Evolutionary conservation across 2,797 vertebrate genomes (phyloP).

Genomic region (Enteromius fasciolatus): DNA sequence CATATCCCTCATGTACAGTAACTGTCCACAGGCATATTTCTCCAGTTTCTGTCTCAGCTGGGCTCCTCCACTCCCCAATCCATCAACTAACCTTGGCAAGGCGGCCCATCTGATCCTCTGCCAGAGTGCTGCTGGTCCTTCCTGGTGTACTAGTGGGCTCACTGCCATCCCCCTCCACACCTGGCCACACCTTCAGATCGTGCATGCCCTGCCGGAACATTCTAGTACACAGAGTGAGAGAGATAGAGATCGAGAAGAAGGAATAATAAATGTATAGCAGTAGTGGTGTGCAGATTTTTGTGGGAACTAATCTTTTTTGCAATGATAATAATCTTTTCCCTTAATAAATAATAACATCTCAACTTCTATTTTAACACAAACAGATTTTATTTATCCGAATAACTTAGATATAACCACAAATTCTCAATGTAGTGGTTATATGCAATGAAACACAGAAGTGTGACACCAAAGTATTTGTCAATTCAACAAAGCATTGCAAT

Average conservation of each 20-base stretch:
- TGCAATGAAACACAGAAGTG: not conserved
- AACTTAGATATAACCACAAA: not conserved
- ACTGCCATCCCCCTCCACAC: conserved; percentile 91
- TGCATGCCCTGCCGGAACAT: conserved; percentile 99
- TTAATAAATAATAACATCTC: not conserved
- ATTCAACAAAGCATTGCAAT: not conserved
- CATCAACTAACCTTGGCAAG: conserved; percentile 88
- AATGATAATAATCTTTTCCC: not conserved
- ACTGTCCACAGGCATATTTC: conserved; percentile 6
- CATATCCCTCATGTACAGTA: conserved; percentile 31
- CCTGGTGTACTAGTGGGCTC: conserved; percentile 94
- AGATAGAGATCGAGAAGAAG: not conserved
- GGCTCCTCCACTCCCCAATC: conserved; percentile 9
- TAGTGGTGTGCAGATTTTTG: not conserved
- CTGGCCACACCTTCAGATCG: conserved; percentile 98
- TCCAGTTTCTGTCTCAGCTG: not conserved
- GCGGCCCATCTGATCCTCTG: conserved; percentile 97
- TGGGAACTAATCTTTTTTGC: not conserved
- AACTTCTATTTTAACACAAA: not conserved
- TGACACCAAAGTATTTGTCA: not conserved
- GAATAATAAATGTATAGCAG: not conserved
- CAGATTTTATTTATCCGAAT: not conserved
- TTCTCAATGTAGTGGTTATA: not conserved
- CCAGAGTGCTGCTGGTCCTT: conserved; percentile 90
- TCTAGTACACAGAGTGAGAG: conserved; percentile 68